Base-by-base conservation (phyloP, 2,797 vertebrate species). In the Tauraco hartlaubi region DNA sequence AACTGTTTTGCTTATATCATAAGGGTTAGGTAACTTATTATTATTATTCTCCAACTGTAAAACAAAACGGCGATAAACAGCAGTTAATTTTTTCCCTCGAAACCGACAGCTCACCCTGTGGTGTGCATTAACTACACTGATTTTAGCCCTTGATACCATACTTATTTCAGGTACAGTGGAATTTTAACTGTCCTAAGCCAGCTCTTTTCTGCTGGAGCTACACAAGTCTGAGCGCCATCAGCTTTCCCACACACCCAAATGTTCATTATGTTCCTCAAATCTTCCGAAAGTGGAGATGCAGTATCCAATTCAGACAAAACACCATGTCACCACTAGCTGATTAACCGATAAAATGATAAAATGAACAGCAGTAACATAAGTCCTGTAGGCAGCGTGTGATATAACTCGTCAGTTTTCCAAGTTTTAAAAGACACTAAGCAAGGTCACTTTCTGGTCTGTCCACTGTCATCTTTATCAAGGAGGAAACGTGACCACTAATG, bases 361-460 rank as follows among this genome's bases (percentile, higher is more conserved):
- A 78, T 62, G 71, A 97, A 95, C 89, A 89, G 96, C 90, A 94
- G 88, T 96, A 97, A 97, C 94, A 9, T 41, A 96, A 97, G 97
- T 98, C 97, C 97, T 89, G 94, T 49, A 98, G 97, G 98, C 98
- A 98, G 95, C 97, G 92, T 88, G 97, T 98, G 98, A 96, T 84
- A 95, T 49, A 95, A 97, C 92, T 96, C 93, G 91, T 94, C 95
- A 85, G 96, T 92, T 93, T 96, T 94, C 97, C 95, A 91, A 72
- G 96, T 96, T 92, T 80, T 95, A 94, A 97, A 96, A 97, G 96
- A 96, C 73, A 96, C 92, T 96, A 95, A 92, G 79, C 86, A 98
- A 98, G 97, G 98, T 97, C 97, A 98, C 97, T 98, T 97, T 97
- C 96, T 97, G 95, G 92, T 98, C 97, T 95, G 96, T 96, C 96